Base-by-base conservation (phyloP, 2,888 invertebrate genomes). In the Amphipyra tragopoginis region DNA sequence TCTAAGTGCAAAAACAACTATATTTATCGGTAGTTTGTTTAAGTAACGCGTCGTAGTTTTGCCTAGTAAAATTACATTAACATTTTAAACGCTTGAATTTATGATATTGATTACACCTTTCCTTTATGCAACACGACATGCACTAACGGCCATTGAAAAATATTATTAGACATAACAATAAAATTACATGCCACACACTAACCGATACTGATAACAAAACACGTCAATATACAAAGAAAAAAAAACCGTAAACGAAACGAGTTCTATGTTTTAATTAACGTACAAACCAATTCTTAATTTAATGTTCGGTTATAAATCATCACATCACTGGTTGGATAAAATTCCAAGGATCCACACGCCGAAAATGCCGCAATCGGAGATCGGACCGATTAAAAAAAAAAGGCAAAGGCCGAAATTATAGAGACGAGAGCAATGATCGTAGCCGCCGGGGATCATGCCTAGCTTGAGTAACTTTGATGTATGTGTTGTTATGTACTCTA, bases 331-430 rank as follows among this genome's bases (percentile, higher is more conserved):
- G 67, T 79, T 80, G 77, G 76, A 74, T 77, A 70, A 79, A 86
- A 84, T 81, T 79, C 79, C 81, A 77, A 82, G 83, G 86, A 85
- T 84, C 81, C 50, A 78, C 45, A 78, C 77, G 75, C 75, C 69
- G 79, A 81, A 83, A 79, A 82, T 80, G 83, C 82, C 79, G 85
- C 84, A 86, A 88, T 88, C 85, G 77, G 79, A 85, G 87, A 87
- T 88, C 81, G 79, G 71, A 58, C 72, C 80, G 84, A 84, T 87
- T 83, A 86, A 86, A 86, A 86, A 86, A 86, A 86, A 85, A 83
- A 82, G 78, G 78, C 77, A 82, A 84, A 83, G 82, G 80, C 76
- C 82, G 66, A 86, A 83, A 86, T 84, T 83, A 81, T 82, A 83
- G 76, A 75, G 81, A 82, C 73, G 83, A 78, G 77, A 80, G 79